phyloP scores from a whole-genome alignment of 1,140 invertebrate genomes.

The Pentalonia nigronervosa region DNA sequence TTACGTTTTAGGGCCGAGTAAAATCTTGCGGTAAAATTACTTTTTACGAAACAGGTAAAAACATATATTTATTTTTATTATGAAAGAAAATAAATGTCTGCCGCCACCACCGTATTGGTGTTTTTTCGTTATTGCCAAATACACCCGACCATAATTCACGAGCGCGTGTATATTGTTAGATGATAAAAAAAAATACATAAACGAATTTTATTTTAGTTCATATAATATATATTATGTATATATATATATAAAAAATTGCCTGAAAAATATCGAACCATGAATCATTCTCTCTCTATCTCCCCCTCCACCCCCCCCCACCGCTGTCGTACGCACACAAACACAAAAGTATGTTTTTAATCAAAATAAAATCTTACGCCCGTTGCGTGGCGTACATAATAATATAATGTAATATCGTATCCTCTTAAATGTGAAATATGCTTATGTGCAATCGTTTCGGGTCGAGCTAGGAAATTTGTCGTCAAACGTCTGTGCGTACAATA shows the following conservation, averaged over 20 bases:
- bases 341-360: slow-evolving; percentile 7
- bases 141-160: slow-evolving; percentile 27
- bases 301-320: neutral
- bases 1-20: slow-evolving; percentile 1
- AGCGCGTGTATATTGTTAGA: slow-evolving; percentile 37
- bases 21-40: slow-evolving; percentile 27
- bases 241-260: neutral
- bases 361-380: slow-evolving; percentile 4
- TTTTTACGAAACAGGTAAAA: slow-evolving; percentile 32
- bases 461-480: neutral
- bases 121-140: slow-evolving; percentile 39
- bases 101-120: neutral
- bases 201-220: slow-evolving; percentile 39
- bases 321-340: neutral
- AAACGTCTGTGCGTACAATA: neutral
- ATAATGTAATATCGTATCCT: neutral
- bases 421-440: slow-evolving; percentile 2
- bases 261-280: slow-evolving; percentile 5
- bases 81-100: slow-evolving; percentile 18
- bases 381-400: neutral
- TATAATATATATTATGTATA: slow-evolving; percentile 24
- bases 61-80: slow-evolving; percentile 39
- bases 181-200: slow-evolving; percentile 43
- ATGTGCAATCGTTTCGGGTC: neutral
- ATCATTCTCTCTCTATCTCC: neutral